Percentiles rank a stretch among this genome's conserved stretches.
Conservation (phyloP, 1,140 invertebrate genomes). For the Lanistes nyassanus region DNA sequence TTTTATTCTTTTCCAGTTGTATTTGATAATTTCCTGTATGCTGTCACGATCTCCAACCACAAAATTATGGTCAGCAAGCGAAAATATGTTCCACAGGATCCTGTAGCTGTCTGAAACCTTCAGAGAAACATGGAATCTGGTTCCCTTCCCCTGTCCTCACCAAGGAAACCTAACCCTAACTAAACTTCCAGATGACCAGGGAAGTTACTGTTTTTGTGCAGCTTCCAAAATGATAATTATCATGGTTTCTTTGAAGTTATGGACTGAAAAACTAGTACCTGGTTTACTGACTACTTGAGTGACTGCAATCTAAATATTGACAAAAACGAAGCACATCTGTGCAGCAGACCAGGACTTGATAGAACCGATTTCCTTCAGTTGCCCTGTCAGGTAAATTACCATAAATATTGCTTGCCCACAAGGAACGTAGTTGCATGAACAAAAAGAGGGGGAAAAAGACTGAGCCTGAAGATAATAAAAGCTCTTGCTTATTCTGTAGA, state of each 20-base stretch:
- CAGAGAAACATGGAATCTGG: conserved; percentile 3
- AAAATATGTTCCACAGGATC: conserved; percentile 57
- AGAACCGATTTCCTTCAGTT: no score
- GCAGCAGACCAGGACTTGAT: no score
- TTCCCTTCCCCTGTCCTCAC: neutral
- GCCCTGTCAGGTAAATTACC: no score
- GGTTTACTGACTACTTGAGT: neutral
- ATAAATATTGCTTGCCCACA: no score
- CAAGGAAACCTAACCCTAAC: neutral
- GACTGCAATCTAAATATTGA: no score
- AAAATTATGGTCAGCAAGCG: conserved; percentile 83
- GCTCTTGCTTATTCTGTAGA: no score
- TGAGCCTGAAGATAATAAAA: no score
- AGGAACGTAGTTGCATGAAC: no score
- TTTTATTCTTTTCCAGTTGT: conserved; percentile 70
- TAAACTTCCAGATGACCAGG: conserved; percentile 8
- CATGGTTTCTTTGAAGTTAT: neutral
- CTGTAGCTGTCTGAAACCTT: conserved; percentile 35
- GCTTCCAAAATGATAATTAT: neutral
- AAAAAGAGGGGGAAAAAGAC: no score
- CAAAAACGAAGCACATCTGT: no score
- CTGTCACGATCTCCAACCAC: conserved; percentile 87
- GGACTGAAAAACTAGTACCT: neutral
- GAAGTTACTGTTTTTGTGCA: conserved; percentile 6
- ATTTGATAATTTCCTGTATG: conserved; percentile 83